Base-by-base conservation (phyloP, 1,140 invertebrate species). In the Brachionus koreanus region DNA sequence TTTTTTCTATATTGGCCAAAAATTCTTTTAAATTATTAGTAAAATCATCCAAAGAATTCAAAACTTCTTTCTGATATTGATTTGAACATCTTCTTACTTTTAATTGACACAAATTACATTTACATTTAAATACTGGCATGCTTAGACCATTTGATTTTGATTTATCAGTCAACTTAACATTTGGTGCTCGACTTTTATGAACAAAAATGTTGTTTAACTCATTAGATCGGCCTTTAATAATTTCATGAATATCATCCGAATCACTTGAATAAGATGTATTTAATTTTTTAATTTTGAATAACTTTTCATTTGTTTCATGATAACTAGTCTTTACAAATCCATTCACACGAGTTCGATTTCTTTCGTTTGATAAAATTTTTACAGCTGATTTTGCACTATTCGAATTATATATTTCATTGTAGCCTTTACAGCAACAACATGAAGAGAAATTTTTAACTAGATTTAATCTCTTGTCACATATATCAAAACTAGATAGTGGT, bases 21-120 rank as follows among this genome's bases (percentile, higher is more conserved):
- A 42, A 42, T 16, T 82, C 29, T 75, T 82, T 82, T 25, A 82
- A 57, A 61, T 74, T 79, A 25, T 74, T 74, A 7, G 16, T 25
- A 74, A 74, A 74, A 25, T 25, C 7, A 43, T 74, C 69, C 7
- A 74, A 12, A 25, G 13, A 46, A 10, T 74, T 43, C 7, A 74
- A 5, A 19, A 74, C n/a, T 13, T 74, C 69, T 46, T 74, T 74
- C 16, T 74, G 5, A 52, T 76, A 52, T 49, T 76, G 42, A 25
- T 76, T 76, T 23, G n/a, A 25, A 49, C 7, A 35, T 46, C n/a
- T 76, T 25, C 23, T 6, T 10, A 25, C 43, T 29, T 49, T 29
- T 33, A 19, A 23, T 76, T 76, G 72, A 13, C 72, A 52, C 12
- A 49, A 33, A 69, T 69, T 69, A 39, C 65, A 69, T 39, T 69